Conservation (phyloP, 1,140 invertebrate genomes). For the Dendrolimus punctatus region DNA sequence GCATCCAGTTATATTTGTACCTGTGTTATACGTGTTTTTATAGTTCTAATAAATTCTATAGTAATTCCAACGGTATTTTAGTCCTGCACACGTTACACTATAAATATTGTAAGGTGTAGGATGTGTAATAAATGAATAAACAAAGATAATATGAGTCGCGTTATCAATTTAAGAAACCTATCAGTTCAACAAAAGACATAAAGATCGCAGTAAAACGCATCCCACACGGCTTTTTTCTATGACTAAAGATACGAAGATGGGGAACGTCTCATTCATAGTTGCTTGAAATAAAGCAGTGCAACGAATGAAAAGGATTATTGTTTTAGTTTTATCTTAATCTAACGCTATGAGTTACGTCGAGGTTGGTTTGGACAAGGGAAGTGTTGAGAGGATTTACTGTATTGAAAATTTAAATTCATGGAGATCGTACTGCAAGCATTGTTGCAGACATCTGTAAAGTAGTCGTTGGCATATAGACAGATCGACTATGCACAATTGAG, state of each 20-base stretch:
- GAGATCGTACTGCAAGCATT: too few relatives aligned
- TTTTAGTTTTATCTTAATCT: conserved; percentile 69
- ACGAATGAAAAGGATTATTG: conserved; percentile 68
- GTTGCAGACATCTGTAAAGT: too few relatives aligned
- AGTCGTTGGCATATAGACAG: too few relatives aligned
- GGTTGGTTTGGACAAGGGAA: conserved; percentile 22
- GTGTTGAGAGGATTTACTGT: conserved; percentile 24
- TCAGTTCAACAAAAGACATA: conserved; percentile 34
- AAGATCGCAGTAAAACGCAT: conserved; percentile 30
- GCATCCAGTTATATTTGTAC: too few relatives aligned
- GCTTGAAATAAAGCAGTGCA: conserved; percentile 53
- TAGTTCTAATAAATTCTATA: too few relatives aligned
- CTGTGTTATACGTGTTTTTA: too few relatives aligned
- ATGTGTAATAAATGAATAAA: too few relatives aligned
- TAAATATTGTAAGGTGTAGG: too few relatives aligned
- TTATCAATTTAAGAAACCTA: conserved; percentile 27
- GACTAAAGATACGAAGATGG: conserved; percentile 33
- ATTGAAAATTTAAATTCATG: conserved; percentile 4
- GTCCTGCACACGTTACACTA: too few relatives aligned
- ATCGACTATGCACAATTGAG: too few relatives aligned
- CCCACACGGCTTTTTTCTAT: conserved; percentile 41
- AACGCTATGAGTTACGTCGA: conserved; percentile 51
- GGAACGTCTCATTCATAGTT: conserved; percentile 41
- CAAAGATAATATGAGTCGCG: background rate
- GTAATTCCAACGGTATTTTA: too few relatives aligned